These are phyloP conservation scores for Drosophila monieri DNA, from an alignment of 2,888 invertebrate genomes.

Conservation along the genomic window DNA sequence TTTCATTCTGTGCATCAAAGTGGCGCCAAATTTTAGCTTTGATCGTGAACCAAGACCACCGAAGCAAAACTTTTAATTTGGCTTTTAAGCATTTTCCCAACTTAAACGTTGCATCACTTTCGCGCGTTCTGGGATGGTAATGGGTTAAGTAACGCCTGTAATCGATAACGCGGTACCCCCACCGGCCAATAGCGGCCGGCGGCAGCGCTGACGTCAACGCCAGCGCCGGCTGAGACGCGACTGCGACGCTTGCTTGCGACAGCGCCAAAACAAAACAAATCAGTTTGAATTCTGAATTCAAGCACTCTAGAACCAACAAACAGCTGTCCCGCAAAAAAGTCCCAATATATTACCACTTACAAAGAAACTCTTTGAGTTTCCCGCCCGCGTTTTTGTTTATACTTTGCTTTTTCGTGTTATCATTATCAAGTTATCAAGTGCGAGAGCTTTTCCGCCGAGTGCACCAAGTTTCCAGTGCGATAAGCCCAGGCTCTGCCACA, in stretches of 20 bases:
- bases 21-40: not conserved
- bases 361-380: not conserved
- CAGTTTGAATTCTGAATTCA: conserved; percentile 82
- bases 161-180: conserved; percentile 24
- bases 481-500: not conserved
- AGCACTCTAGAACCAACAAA: conserved; percentile 75
- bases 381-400: not conserved
- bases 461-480: not conserved
- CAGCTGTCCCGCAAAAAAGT: conserved; percentile 2
- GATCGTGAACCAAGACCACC: no score
- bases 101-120: not conserved
- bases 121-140: conserved; percentile 7
- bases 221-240: conserved; percentile 10
- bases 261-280: conserved; percentile 75
- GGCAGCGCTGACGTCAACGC: not conserved
- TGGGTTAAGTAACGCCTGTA: conserved; percentile 32
- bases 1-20: not conserved
- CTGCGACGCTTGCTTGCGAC: conserved; percentile 22
- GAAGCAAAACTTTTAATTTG: not conserved
- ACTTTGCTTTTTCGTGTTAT: conserved; percentile 1
- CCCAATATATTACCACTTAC: not conserved
- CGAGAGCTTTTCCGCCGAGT: not conserved
- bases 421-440: not conserved
- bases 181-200: not conserved
- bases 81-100: not conserved